These are phyloP conservation scores for Patella vulgata DNA, from an alignment of 1,140 invertebrate species.

Conservation along the genomic window DNA sequence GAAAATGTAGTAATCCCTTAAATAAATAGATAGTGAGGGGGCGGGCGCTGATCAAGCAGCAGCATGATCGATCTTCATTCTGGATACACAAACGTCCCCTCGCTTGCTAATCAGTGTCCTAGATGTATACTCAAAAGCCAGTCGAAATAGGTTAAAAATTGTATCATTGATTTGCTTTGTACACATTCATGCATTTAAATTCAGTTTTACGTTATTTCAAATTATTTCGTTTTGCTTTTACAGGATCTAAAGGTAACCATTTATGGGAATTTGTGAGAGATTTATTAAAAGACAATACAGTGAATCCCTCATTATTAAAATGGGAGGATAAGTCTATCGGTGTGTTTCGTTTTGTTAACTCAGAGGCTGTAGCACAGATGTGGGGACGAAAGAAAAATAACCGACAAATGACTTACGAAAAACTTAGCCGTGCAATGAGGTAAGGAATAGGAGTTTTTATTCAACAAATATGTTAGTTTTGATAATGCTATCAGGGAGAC, in stretches of 20 bases:
- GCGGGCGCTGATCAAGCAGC: no score
- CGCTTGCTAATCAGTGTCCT: no score
- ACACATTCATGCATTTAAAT: no score
- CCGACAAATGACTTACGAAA: slow-evolving; percentile 92
- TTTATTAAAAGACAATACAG: slow-evolving; percentile 49
- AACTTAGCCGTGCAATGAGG: slow-evolving; percentile 92
- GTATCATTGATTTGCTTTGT: no score
- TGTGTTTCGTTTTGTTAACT: slow-evolving; percentile 86
- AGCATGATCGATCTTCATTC: no score
- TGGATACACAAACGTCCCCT: no score
- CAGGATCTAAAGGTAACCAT: slow-evolving; percentile 56
- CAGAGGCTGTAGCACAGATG: slow-evolving; percentile 87
- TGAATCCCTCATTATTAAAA: slow-evolving; percentile 70
- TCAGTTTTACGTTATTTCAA: no score
- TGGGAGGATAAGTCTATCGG: slow-evolving; percentile 89
- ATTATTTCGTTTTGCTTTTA: slow-evolving; percentile 18
- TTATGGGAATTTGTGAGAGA: slow-evolving; percentile 63
- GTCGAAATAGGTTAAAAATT: no score
- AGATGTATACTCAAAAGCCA: no score
- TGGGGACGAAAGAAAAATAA: slow-evolving; percentile 90
- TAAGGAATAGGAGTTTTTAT: slow-evolving; percentile 56
- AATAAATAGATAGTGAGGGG: no score
- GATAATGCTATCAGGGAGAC: neutral
- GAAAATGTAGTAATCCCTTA: no score
- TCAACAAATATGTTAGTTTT: neutral